Evolutionary conservation across 2,113 vertebrate species (phyloP).

Genomic region (Tautogolabrus adspersus): DNA sequence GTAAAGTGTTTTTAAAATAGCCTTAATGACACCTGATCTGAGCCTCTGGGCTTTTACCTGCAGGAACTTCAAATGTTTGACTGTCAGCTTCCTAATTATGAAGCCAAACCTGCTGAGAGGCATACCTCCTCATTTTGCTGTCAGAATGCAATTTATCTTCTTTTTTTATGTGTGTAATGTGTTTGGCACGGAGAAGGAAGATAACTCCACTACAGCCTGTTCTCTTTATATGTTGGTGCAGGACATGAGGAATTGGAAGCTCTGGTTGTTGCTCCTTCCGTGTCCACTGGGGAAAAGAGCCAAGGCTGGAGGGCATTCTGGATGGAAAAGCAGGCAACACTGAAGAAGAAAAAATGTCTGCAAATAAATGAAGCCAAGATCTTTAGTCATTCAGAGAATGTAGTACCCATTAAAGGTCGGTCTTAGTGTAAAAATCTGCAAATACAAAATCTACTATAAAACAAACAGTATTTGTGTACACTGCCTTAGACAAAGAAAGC

Average conservation of each 20-base stretch:
- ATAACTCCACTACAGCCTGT: slow-evolving; percentile 18
- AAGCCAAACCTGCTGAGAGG: slow-evolving; percentile 3
- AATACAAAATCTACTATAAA: background rate
- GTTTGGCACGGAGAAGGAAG: slow-evolving; percentile 21
- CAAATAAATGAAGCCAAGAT: background rate
- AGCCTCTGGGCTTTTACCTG: slow-evolving; percentile 5
- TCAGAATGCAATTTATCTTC: background rate
- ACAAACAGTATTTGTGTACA: background rate
- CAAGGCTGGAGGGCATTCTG: background rate
- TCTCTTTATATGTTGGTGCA: background rate
- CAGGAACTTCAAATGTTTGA: background rate
- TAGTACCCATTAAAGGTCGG: background rate
- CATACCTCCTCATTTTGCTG: background rate
- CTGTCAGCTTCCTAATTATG: slow-evolving; percentile 15
- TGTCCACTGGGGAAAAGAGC: background rate
- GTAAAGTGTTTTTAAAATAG: background rate
- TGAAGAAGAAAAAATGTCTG: background rate
- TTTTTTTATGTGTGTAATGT: slow-evolving; percentile 2
- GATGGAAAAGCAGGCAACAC: background rate
- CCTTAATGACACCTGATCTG: slow-evolving; percentile 2
- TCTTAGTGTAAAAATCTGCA: background rate
- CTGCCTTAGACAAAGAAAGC: background rate
- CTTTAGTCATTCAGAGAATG: background rate
- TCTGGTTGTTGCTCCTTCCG: slow-evolving; percentile 4
- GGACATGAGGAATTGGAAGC: slow-evolving; percentile 4